Evolutionary conservation across 2,888 invertebrate genomes (phyloP).

Genomic region (Chrysolina oricalcia): DNA sequence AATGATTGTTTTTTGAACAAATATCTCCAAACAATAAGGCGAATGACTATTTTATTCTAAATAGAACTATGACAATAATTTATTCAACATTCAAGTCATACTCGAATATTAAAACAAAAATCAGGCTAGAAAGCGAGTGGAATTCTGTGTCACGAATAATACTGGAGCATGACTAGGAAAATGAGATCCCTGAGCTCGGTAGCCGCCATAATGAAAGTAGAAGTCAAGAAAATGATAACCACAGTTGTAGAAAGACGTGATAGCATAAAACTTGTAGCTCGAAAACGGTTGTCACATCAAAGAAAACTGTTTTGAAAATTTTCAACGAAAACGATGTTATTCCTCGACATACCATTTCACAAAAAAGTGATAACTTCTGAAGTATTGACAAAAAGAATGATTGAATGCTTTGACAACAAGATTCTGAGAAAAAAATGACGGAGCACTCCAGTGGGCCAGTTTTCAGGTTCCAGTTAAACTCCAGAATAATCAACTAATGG

Average conservation of each 20-base stretch:
- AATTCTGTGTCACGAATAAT: neutral
- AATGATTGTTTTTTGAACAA: neutral
- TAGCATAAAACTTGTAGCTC: constrained; percentile 1
- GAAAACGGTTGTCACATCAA: neutral
- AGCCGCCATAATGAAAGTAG: neutral
- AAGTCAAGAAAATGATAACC: neutral
- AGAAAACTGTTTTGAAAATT: neutral
- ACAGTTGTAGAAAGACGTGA: neutral
- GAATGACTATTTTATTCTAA: neutral
- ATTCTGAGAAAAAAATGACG: neutral
- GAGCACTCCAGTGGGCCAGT: too few relatives aligned
- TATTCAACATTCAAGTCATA: constrained; percentile 3
- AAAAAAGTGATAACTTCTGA: neutral
- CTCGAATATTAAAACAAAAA: neutral
- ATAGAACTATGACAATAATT: neutral
- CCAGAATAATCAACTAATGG: too few relatives aligned
- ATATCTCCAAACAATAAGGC: constrained; percentile 4
- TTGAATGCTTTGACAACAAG: neutral
- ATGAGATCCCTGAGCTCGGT: neutral
- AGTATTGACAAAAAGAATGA: neutral
- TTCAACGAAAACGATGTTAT: neutral
- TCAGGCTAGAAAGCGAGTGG: neutral
- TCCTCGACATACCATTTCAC: neutral
- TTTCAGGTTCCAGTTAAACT: too few relatives aligned
- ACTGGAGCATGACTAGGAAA: neutral